Conservation (phyloP, 2,113 vertebrate species). For the Cyprinodon variegatus region DNA sequence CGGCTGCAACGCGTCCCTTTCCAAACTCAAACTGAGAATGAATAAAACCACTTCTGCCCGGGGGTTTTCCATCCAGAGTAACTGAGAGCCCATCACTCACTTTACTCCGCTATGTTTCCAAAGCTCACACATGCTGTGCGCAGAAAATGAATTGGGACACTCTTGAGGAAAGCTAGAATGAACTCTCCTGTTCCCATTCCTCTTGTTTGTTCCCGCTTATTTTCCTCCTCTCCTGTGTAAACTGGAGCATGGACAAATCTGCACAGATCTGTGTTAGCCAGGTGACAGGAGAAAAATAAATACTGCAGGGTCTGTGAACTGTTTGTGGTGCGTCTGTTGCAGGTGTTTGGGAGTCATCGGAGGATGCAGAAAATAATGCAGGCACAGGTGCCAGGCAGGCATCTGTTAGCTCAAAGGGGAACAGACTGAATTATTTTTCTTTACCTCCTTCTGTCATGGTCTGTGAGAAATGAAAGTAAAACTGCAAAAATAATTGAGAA, state of each 20-base stretch:
- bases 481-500: background rate
- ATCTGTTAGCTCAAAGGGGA: conserved; percentile 18
- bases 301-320: conserved; percentile 24
- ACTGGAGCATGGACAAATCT: conserved; percentile 8
- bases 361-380: conserved; percentile 41
- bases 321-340: conserved; percentile 31
- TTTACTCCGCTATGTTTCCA: conserved; percentile 47
- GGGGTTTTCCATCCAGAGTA: conserved; percentile 40
- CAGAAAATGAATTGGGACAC: conserved; percentile 32
- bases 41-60: conserved; percentile 37
- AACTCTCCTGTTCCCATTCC: conserved; percentile 2
- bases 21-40: conserved; percentile 36
- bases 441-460: conserved; percentile 25
- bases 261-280: conserved; percentile 21
- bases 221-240: conserved; percentile 1
- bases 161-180: conserved; percentile 19
- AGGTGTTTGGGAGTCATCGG: conserved; percentile 43
- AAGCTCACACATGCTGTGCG: conserved; percentile 34
- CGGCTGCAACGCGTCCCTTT: background rate
- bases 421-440: conserved; percentile 34
- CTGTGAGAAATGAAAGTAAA: background rate
- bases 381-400: conserved; percentile 44
- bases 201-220: conserved; percentile 1
- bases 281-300: conserved; percentile 41
- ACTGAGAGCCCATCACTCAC: conserved; percentile 49